Percentiles rank a stretch among this genome's conserved stretches.
Conservation (phyloP, 2,797 vertebrate genomes). For the Nannoperca australis region DNA sequence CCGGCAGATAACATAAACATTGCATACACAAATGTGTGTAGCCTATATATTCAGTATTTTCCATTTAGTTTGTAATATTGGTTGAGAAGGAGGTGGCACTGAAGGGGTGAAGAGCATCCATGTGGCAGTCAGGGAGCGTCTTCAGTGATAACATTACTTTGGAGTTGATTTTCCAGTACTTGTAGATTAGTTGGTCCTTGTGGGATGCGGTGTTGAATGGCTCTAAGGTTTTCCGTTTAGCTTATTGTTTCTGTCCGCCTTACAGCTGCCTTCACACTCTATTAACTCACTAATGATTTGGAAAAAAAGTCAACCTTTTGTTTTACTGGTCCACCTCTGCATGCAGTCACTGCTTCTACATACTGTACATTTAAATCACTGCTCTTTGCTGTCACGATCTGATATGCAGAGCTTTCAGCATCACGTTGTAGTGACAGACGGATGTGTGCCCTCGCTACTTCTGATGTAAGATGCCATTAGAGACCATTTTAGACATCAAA, state of each 20-base stretch:
- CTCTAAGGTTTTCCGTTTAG: conserved; percentile 47
- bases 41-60: neutral
- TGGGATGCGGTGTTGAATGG: conserved; percentile 29
- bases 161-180: conserved; percentile 59
- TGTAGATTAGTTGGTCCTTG: conserved; percentile 55
- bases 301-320: conserved; percentile 47
- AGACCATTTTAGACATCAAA: conserved; percentile 26
- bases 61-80: conserved; percentile 10
- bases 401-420: conserved; percentile 15
- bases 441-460: conserved; percentile 7
- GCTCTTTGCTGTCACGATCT: conserved; percentile 32
- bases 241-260: conserved; percentile 64
- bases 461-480: conserved; percentile 31
- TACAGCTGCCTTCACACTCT: conserved; percentile 66
- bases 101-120: conserved; percentile 10
- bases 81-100: conserved; percentile 5
- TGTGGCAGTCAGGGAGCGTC: conserved; percentile 31
- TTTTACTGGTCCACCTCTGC: conserved; percentile 37
- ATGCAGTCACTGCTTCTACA: conserved; percentile 18
- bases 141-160: conserved; percentile 45
- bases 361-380: conserved; percentile 22
- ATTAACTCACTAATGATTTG: conserved; percentile 56
- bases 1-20: neutral
- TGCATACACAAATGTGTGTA: neutral
- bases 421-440: conserved; percentile 33